These are phyloP conservation scores for Drosophila paranaensis DNA, from an alignment of 2,888 invertebrate genomes.

Conservation along the genomic window DNA sequence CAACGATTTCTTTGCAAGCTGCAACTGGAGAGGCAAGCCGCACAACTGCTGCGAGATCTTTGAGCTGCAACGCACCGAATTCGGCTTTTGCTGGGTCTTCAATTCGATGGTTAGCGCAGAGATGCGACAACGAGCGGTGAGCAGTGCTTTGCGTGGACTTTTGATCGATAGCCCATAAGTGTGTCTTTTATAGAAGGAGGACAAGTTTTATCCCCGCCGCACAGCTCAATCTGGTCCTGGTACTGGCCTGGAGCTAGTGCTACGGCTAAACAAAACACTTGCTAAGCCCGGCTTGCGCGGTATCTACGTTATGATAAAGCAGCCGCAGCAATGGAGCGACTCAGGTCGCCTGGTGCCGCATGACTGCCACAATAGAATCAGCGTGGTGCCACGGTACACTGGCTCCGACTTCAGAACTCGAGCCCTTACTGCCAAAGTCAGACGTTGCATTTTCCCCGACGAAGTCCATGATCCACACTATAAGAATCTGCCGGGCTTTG, in stretches of 20 bases:
- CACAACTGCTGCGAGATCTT: conserved; percentile 85
- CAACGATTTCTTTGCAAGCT: conserved; percentile 82
- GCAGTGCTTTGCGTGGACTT: not conserved
- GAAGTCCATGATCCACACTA: conserved; percentile 65
- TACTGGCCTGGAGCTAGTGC: conserved; percentile 71
- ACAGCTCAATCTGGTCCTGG: conserved; percentile 78
- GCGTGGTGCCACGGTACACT: conserved; percentile 72
- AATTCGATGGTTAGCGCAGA: conserved; percentile 82
- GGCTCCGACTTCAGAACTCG: conserved; percentile 64
- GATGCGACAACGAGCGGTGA: conserved; percentile 54
- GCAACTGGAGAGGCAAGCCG: conserved; percentile 84
- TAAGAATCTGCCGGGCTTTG: conserved; percentile 78
- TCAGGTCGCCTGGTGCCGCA: conserved; percentile 56
- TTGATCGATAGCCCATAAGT: not conserved
- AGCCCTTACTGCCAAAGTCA: conserved; percentile 52
- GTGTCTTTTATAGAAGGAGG: conserved; percentile 47
- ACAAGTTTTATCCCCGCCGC: conserved; percentile 78
- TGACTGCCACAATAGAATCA: conserved; percentile 65
- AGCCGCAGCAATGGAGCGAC: conserved; percentile 76
- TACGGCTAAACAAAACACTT: conserved; percentile 59
- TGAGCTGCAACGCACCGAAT: conserved; percentile 84
- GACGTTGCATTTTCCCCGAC: conserved; percentile 80
- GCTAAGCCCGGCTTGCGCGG: conserved; percentile 56
- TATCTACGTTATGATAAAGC: conserved; percentile 78
- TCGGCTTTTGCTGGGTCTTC: conserved; percentile 85